Evolutionary conservation across 30 jellyfish, hydroid and myxozoan genomes (phyloP), one percentile per base, ranked within the genome.

Genomic region (Aurelia aurita): DNA sequence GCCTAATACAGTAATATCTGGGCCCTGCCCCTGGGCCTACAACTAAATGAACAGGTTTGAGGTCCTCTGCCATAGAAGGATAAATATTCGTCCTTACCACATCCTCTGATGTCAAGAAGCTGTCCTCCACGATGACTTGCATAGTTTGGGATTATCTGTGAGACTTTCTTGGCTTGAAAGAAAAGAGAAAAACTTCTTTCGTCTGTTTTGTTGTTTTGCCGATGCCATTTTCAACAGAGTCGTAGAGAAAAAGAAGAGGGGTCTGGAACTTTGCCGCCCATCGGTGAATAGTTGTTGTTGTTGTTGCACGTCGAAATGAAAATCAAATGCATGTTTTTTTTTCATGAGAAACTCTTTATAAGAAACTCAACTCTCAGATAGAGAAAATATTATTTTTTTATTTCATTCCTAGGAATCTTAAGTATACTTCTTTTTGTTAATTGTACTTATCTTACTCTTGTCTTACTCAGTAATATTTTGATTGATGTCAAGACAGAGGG

Each of bases 41-140:
- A n/a, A n/a, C n/a, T n/a, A n/a, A n/a, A n/a, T n/a, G n/a, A n/a
- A n/a, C n/a, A n/a, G n/a, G n/a, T n/a, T n/a, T n/a, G n/a, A n/a
- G n/a, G n/a, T n/a, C n/a, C n/a, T n/a, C n/a, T n/a, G n/a, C n/a
- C 12, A 12, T 49, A 62, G 6, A 62, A 15, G 4, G 12, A 26
- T 0, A 21, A 8, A 62, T 10, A 66, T 23, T 29, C 19, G 54
- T 9, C 18, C 96, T 47, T 35, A 88, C 96, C 96, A 20, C 25
- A 26, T 69, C 96, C 96, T 70, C 85, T 78, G 59, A 88, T 77
- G 19, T 72, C 72, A 7, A 88, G 47, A 8, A 77, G 90, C 1
- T 72, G 39, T 19, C 96, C 96, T 22, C 96, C 96, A 9, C 89
- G 88, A 19, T 29, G 80, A 64, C 96, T 88, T 8, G 89, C 96